Base-by-base conservation (phyloP, 2,113 vertebrate species). In the Platysternon megacephalum region DNA sequence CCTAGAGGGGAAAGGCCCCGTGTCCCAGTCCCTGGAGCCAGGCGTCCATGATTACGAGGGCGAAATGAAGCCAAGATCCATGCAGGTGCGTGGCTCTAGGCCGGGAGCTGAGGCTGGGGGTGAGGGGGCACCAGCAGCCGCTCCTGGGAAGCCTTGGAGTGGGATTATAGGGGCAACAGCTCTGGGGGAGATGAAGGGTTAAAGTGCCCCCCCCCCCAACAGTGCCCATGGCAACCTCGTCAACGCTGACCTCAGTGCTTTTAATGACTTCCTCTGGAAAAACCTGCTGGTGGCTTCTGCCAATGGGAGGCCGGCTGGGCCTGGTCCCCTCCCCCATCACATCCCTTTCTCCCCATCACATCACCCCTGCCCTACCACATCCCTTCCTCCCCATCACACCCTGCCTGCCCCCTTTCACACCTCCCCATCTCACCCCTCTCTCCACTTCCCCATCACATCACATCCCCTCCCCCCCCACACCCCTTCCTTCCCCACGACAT, bases 231-330 rank as follows among this genome's bases (percentile, higher is more conserved):
- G 80, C 68, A 87, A 87, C 80, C 49, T 52, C 48, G 29, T 80
- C 85, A 85, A 81, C 49, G 61, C 48, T 79, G 72, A 92, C 85
- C 53, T 92, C 85, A 92, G 80, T 52, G 65, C 29, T 87, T 83
- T 65, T 84, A 79, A 87, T 48, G 80, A 87, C 72, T 92, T 92
- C 85, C 91, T 87, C 78, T 87, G 91, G 91, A 87, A 92, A 92
- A 92, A 68, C 82, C 85, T 39, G 80, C 65, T 5, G 29, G 44
- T 26, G 11, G 65, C 58, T 82, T 81, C 52, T 48, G 65, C 65
- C 39, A 46, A 14, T 11, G 14, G 65, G 44, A 87, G 21, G 16
- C 17, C 35, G 4, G 17, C 32, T 8, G 65, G 65, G 65, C 65
- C n/a, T 22, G n/a, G 5, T 17, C n/a, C 24, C 55, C 55, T 24